Base-by-base conservation (phyloP, 2,797 vertebrate genomes). In the Silurus aristotelis region DNA sequence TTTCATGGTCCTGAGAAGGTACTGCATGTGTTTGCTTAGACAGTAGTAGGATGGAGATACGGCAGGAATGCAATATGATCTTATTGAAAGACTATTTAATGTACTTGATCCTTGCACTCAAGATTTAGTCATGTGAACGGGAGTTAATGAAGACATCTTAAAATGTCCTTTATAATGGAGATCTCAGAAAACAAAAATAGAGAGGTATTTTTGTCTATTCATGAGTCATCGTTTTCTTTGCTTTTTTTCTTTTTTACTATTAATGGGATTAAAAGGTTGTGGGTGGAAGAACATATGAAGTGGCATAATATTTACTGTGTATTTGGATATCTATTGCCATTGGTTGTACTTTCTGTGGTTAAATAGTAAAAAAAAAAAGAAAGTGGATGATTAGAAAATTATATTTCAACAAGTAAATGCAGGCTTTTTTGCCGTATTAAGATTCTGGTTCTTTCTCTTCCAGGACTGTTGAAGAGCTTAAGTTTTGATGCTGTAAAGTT, bases 1-100 rank as follows among this genome's bases (percentile, higher is more conserved):
- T 87, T 89, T 81, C 88, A 87, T 83, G 87, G 88, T 70, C 87
- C 88, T 31, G 83, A 84, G 66, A 90, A 89, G 86, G 86, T 87
- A 87, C 25, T 84, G 70, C 83, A 70, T 55, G 60, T 77, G 13
- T 72, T 71, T 68, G 27, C 19, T 52, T 56, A 48, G 58, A 64
- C 14, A 38, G 14, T 48, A 17, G 70, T 67, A 58, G 12, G 31
- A 31, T 63, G 38, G 6, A 46, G 38, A 63, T 63, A 17, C 1
- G 15, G 31, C 6, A 15, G 52, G 27, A 19, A 22, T 27, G 48
- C 48, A 68, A 81, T 58, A 61, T 6, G 60, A 60, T 73, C 56
- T 22, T 64, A 71, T 27, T 83, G 22, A 8, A 10, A 52, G 15
- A 64, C 25, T 63, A 19, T 46, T 52, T 27, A 85, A 63, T 71